Evolutionary conservation across 1,140 invertebrate species (phyloP).

Genomic region (Lepidostoma basale): DNA sequence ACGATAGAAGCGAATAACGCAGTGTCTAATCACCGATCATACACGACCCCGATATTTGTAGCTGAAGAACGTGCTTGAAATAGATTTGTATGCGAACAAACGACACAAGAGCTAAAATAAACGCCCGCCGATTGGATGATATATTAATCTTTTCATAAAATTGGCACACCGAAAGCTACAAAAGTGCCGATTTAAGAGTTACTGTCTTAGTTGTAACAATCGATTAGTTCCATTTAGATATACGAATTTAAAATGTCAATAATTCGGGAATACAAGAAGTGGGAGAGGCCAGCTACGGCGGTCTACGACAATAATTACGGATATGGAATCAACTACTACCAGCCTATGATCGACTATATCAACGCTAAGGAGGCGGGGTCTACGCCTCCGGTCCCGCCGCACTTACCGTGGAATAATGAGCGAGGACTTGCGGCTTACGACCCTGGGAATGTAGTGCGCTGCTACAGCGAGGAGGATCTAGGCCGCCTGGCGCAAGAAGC

Average conservation of each 20-base stretch:
- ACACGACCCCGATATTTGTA: conserved; percentile 17
- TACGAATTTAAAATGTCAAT: conserved; percentile 23
- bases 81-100: conserved; percentile 29
- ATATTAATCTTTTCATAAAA: conserved; percentile 21
- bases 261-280: conserved; percentile 47
- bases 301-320: conserved; percentile 82
- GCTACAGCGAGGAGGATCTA: conserved; percentile 70
- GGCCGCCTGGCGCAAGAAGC: conserved; percentile 66
- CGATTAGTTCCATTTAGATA: neutral
- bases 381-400: conserved; percentile 60
- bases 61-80: conserved; percentile 34
- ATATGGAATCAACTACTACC: conserved; percentile 80
- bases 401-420: conserved; percentile 77
- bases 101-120: conserved; percentile 14
- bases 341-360: conserved; percentile 83
- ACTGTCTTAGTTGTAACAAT: conserved; percentile 25
- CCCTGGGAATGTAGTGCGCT: conserved; percentile 61
- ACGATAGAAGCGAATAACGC: neutral
- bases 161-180: conserved; percentile 57
- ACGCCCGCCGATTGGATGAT: conserved; percentile 18
- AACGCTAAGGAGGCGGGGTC: conserved; percentile 63
- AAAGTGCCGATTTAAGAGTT: conserved; percentile 47
- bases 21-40: neutral
- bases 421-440: conserved; percentile 67
- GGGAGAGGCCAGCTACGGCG: conserved; percentile 66